Percentiles rank a stretch among this genome's conserved stretches.
phyloP scores from a whole-genome alignment of 2,113 vertebrate species.

The Rousettus leschenaultii region DNA sequence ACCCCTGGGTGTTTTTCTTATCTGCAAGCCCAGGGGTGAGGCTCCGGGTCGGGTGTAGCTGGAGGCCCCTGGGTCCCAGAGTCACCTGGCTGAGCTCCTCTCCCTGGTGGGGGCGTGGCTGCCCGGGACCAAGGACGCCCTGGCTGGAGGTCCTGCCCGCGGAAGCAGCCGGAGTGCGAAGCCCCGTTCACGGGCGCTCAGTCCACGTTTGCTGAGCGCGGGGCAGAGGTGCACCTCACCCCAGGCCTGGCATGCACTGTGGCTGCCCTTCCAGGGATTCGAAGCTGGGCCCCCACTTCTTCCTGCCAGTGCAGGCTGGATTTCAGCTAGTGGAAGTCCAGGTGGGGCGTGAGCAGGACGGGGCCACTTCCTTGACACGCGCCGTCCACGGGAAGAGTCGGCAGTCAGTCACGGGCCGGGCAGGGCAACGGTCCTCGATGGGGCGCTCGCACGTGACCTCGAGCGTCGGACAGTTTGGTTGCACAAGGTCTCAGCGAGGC shows the following conservation, averaged over 20 bases:
- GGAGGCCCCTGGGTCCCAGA: not conserved
- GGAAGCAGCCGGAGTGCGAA: not conserved
- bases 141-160: too few species aligned
- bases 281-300: accelerated
- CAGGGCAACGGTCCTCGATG: not conserved
- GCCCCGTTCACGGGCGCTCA: too few species aligned
- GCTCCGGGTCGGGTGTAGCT: accelerated
- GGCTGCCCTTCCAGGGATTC: accelerated
- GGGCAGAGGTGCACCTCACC: accelerated
- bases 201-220: too few species aligned
- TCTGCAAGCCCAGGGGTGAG: accelerated
- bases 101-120: not conserved
- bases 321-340: not conserved
- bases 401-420: too few species aligned
- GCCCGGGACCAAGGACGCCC: not conserved
- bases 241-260: too few species aligned
- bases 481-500: not conserved
- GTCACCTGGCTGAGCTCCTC: not conserved
- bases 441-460: not conserved
- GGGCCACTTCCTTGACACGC: not conserved
- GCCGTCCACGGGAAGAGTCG: too few species aligned
- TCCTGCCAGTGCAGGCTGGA: accelerated
- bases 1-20: not conserved
- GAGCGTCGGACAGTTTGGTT: not conserved
- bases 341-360: accelerated